These are phyloP conservation scores for Urophycis tenuis DNA, from an alignment of 2,797 vertebrate genomes.

Conservation along the genomic window DNA sequence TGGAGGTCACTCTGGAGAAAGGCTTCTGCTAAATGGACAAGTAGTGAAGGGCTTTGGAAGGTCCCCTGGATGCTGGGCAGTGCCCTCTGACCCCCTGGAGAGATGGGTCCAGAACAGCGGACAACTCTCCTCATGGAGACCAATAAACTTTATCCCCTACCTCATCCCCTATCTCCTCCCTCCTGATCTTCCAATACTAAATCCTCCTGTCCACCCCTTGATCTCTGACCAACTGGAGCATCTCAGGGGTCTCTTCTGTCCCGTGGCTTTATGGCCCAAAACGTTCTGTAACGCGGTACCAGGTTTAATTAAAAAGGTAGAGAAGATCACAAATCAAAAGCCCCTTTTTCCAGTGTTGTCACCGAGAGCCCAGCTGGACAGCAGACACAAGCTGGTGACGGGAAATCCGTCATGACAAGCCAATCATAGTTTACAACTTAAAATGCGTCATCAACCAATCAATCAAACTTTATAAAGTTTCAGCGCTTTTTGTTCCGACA, in stretches of 20 bases:
- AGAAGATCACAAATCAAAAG: not conserved
- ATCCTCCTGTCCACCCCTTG: not conserved
- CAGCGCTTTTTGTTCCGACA: not conserved
- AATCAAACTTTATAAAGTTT: not conserved
- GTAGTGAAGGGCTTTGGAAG: not conserved
- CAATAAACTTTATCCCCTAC: not conserved
- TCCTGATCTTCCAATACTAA: not conserved
- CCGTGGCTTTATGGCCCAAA: not conserved
- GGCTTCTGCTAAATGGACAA: not conserved
- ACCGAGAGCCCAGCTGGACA: not conserved
- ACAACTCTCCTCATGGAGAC: too few relatives aligned
- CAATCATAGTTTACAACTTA: not conserved
- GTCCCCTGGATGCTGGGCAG: not conserved
- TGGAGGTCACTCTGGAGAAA: not conserved
- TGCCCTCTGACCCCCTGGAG: not conserved
- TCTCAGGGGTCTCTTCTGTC: not conserved
- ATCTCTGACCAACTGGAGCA: not conserved
- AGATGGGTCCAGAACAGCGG: too few relatives aligned
- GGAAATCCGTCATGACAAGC: not conserved
- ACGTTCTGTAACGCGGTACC: not conserved
- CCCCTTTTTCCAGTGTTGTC: not conserved
- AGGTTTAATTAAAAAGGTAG: not conserved
- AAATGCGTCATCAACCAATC: not conserved
- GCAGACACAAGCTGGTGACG: not conserved
- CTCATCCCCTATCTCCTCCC: not conserved